Evolutionary conservation across 2,888 invertebrate genomes (phyloP), one percentile per base, ranked within the genome.

Genomic region (Andrena hattorfiana): DNA sequence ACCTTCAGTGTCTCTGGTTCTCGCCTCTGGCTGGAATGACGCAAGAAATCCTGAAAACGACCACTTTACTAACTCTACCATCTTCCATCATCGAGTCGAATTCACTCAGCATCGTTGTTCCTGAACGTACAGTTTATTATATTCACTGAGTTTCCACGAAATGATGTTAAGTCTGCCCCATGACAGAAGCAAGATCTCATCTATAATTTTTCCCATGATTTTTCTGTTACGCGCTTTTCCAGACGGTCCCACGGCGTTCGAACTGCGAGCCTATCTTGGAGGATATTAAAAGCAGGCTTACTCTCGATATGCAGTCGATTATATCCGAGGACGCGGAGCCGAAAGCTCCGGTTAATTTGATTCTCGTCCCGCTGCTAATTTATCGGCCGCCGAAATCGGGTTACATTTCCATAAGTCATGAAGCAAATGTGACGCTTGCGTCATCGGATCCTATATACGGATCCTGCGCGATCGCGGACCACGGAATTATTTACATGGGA

Each of bases 331-430:
- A 35, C 42, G 26, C 23, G 56, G 16, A 48, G 32, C 48, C 48
- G 70, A 77, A 66, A 76, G 51, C 54, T 42, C 8, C 10, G 64
- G 77, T 63, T 83, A 77, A 83, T 83, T 83, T 56, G 35, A 83
- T 83, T 83, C 51, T 64, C 67, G 67, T 71, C 13, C 62, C 54
- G 23, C 67, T 16, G 63, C 70, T 83, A 77, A 83, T 83, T 75
- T 83, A 71, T 83, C 83, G 70, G 77, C 62, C 62, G 32, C 67
- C 10, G 59, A 83, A 77, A 83, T 83, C 54, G 28, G 63, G 54
- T 83, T 83, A 74, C 67, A 74, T 32, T 74, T 71, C 67, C 73
- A 71, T 68, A 77, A 77, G 63, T 83, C 76, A 77, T 42, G 64
- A 49, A 68, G 26, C 20, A n/a, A 76, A 62, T 23, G 26, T 70